Conservation (phyloP, 2,797 vertebrate genomes). For the Basileuterus tristriatus region DNA sequence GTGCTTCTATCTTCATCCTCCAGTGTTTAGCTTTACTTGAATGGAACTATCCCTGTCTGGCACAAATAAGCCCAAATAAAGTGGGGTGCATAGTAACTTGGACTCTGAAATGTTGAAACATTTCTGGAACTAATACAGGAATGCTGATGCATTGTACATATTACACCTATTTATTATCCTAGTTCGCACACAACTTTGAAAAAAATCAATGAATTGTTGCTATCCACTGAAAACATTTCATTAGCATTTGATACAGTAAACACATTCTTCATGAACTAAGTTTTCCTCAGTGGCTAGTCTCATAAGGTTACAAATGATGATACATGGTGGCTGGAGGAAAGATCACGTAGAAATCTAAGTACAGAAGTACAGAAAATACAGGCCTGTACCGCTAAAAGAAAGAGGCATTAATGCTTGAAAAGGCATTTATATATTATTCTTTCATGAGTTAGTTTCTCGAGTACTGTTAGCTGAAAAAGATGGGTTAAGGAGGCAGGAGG, state of each 20-base stretch:
- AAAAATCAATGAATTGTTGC: constrained; percentile 28
- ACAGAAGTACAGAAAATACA: background rate
- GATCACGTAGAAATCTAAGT: background rate
- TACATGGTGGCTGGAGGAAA: background rate
- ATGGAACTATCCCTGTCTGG: background rate
- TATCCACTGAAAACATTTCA: background rate
- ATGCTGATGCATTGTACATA: background rate
- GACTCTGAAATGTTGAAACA: background rate
- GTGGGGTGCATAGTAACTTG: background rate
- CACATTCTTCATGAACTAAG: background rate
- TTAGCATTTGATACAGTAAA: constrained; percentile 18
- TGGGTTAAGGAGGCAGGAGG: background rate
- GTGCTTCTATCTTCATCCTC: background rate
- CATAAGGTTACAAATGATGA: background rate
- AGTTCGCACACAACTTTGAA: background rate
- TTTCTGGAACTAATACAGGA: background rate
- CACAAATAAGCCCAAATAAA: background rate
- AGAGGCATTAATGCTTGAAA: background rate
- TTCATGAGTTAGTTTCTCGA: background rate
- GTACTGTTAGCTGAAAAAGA: background rate
- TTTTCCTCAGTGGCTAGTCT: background rate
- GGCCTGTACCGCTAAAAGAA: background rate
- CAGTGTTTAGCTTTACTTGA: background rate
- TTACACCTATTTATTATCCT: background rate
- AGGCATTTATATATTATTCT: background rate